Base-by-base conservation (phyloP, 2,888 invertebrate genomes). In the Sarcophaga variegata region DNA sequence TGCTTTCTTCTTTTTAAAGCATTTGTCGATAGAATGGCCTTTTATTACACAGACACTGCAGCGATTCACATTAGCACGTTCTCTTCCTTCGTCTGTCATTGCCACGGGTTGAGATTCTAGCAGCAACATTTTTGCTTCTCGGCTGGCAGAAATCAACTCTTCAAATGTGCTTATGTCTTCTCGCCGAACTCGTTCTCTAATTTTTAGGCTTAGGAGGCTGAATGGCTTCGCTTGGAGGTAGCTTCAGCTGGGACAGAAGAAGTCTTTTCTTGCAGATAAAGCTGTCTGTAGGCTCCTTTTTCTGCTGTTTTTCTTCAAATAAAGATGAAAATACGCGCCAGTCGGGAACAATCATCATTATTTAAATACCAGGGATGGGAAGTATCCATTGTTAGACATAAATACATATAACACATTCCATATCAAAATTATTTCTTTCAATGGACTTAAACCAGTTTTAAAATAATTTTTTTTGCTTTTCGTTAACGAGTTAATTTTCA, bases 81-180 rank as follows among this genome's bases (percentile, higher is more conserved):
- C 66, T 82, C 62, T 22, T 59, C 54, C n/a, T 70, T 67, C 8
- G 60, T 17, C 22, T 74, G 5, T 25, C 2, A 27, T 47, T 25
- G 22, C 12, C 17, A 2, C 1, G 10, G 66, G 20, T 67, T 64
- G 45, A 2, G n/a, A 14, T 74, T 85, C 85, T 8, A 70, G 25
- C 22, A 22, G 22, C 62, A 88, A 74, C 69, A 81, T 27, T 59
- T 83, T 79, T 12, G 81, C 88, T 27, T 85, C 85, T 64, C 81
- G 62, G 47, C 81, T 64, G 20, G 71, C 49, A 14, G 67, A 69
- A 63, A 85, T 75, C 4, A 85, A 25, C 11, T 71, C 67, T 12
- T 79, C 67, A 67, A 81, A 86, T 27, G 83, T 60, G 22, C 20
- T 5, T 0, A 77, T 45, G 27, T 45, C 47, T 20, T 86, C 82